Evolutionary conservation across 2,113 vertebrate species (phyloP).

Genomic region (Cardinalis cardinalis): DNA sequence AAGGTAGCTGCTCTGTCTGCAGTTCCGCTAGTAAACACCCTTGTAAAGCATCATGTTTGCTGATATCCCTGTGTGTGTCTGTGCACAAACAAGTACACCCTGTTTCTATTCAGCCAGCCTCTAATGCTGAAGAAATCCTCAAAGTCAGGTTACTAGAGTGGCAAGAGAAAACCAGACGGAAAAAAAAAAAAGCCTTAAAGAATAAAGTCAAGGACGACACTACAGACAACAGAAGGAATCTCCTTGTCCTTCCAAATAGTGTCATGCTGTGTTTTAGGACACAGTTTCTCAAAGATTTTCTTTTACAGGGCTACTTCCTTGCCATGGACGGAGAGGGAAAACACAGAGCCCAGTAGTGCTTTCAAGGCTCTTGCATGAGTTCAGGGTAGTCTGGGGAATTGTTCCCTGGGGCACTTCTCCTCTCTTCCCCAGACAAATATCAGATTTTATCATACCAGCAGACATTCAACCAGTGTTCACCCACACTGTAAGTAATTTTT

Average conservation of each 20-base stretch:
- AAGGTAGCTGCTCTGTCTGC: not conserved
- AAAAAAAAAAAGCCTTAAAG: not conserved
- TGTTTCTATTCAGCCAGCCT: not conserved
- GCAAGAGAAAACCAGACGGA: not conserved
- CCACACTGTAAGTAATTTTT: not conserved
- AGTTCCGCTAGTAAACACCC: not conserved
- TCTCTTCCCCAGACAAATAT: not conserved
- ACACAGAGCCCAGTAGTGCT: rapidly evolving
- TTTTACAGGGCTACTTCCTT: not conserved
- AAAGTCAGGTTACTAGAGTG: not conserved
- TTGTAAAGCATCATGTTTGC: not conserved
- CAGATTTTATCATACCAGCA: not conserved
- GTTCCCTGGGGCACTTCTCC: not conserved
- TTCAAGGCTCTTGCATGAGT: not conserved
- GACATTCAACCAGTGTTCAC: not conserved
- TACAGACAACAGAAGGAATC: not conserved
- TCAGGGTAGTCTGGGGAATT: not conserved
- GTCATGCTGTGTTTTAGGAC: not conserved
- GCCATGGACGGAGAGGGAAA: not conserved
- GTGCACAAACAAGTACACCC: not conserved
- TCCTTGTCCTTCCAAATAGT: not conserved
- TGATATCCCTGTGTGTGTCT: not conserved
- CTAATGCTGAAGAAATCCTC: not conserved
- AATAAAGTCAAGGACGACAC: not conserved
- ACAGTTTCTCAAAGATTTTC: rapidly evolving